Conservation (phyloP, 2,113 vertebrate genomes). For the Python bivittatus region DNA sequence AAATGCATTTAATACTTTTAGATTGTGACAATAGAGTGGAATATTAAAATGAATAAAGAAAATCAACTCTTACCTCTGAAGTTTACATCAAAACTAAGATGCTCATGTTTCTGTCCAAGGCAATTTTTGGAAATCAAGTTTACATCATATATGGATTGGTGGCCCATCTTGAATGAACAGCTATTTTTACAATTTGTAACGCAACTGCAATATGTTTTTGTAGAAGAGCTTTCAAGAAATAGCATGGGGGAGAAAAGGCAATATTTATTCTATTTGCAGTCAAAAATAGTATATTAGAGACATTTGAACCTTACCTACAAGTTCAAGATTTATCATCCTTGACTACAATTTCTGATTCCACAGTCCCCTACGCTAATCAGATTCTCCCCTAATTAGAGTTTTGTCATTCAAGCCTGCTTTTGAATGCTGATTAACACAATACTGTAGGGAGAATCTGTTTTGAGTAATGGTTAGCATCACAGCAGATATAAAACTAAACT, state of each 20-base stretch:
- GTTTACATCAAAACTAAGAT: conserved; percentile 55
- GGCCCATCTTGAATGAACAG: conserved; percentile 59
- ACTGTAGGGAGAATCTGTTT: too few species aligned
- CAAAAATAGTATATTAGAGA: not conserved
- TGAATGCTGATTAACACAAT: too few species aligned
- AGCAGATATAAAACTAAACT: not conserved
- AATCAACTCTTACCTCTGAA: conserved; percentile 69
- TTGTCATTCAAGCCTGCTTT: too few species aligned
- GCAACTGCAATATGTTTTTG: not conserved
- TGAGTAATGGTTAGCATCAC: not conserved
- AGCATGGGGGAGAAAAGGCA: not conserved
- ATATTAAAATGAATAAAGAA: not conserved
- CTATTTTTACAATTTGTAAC: conserved; percentile 4
- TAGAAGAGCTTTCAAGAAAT: conserved; percentile 63
- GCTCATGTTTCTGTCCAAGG: conserved; percentile 61
- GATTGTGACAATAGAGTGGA: not conserved
- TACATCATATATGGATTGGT: conserved; percentile 65
- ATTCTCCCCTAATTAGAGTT: not conserved
- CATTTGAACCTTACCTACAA: not conserved
- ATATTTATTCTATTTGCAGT: not conserved
- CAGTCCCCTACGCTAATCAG: not conserved
- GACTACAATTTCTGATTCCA: not conserved
- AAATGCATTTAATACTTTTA: not conserved
- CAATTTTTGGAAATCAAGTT: conserved; percentile 67
- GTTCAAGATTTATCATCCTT: not conserved